phyloP scores from a whole-genome alignment of 2,888 invertebrate genomes.

The Drepanosiphum platanoidis region DNA sequence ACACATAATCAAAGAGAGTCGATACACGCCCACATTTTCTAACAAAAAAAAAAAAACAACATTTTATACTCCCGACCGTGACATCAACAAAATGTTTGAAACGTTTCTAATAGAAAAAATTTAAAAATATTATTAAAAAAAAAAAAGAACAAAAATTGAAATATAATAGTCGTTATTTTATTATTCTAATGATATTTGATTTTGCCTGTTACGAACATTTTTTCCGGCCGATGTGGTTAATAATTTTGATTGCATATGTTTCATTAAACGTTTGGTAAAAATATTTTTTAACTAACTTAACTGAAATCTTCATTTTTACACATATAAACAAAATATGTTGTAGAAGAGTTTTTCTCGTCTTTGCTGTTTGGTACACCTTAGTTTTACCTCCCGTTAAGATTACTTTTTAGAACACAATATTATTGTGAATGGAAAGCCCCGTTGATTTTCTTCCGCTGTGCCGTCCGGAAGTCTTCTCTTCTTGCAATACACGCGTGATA shows the following conservation, averaged over 20 bases:
- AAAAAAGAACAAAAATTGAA: no score
- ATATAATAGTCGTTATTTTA: no score
- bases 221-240: no score
- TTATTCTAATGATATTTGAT: no score
- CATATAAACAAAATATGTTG: no score
- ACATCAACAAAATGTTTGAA: not conserved
- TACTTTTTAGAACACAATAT: not conserved
- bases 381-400: conserved; percentile 20
- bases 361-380: not conserved
- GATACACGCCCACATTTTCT: not conserved
- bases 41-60: not conserved
- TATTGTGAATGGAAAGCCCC: not conserved
- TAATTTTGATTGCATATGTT: no score
- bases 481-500: not conserved
- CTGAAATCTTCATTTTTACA: no score
- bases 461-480: not conserved
- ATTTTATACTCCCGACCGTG: not conserved
- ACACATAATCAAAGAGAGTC: conserved; percentile 31
- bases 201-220: no score
- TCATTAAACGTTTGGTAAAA: no score
- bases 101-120: not conserved
- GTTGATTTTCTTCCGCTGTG: conserved; percentile 1
- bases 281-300: no score
- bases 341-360: no score
- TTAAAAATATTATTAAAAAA: no score